phyloP scores from a whole-genome alignment of 2,797 vertebrate species.

The Chromobotia macracanthus region DNA sequence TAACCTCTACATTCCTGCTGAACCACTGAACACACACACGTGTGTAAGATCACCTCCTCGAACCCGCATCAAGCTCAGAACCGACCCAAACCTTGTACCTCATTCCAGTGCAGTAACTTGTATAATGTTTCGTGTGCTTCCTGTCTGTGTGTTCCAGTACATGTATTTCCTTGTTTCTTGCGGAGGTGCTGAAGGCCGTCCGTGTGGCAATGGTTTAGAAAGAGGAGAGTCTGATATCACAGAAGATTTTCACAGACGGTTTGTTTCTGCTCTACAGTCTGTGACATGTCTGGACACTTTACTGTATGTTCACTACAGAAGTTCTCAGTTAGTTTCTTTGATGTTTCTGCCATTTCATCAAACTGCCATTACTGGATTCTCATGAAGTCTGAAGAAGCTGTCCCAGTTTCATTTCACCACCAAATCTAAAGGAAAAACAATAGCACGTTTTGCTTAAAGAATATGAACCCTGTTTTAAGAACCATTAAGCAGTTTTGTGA shows the following conservation, averaged over 20 bases:
- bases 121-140: conserved; percentile 53
- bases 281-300: conserved; percentile 36
- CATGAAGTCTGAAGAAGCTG: background rate
- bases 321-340: background rate
- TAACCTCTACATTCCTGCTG: conserved; percentile 44
- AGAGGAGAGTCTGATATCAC: background rate
- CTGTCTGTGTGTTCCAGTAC: conserved; percentile 40
- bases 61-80: conserved; percentile 32
- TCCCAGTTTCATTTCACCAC: background rate
- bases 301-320: conserved; percentile 23
- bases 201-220: background rate
- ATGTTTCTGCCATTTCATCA: background rate
- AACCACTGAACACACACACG: conserved; percentile 41
- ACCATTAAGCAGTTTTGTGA: background rate
- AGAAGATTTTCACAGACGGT: background rate
- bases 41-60: background rate
- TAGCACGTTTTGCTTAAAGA: background rate
- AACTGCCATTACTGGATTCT: conserved; percentile 3
- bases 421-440: background rate
- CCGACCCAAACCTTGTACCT: conserved; percentile 57
- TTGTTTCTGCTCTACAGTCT: background rate
- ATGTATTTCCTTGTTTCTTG: background rate
- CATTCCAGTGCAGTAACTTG: conserved; percentile 47
- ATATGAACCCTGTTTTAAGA: background rate
- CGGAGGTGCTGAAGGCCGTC: background rate